These are phyloP conservation scores for Gerris lacustris DNA, from an alignment of 2,888 invertebrate species.

Conservation along the genomic window DNA sequence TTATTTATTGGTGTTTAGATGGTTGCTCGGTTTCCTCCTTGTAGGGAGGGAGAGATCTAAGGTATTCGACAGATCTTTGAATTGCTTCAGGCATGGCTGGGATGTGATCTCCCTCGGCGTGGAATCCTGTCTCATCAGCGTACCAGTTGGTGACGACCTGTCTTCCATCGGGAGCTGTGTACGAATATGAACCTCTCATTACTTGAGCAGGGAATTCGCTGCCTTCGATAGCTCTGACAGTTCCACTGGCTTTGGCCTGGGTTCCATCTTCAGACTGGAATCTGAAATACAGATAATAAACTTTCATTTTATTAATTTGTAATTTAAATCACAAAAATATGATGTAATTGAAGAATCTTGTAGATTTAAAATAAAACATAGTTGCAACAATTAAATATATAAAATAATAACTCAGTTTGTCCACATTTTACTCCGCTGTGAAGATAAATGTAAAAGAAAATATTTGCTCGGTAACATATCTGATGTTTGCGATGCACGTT, in stretches of 20 bases:
- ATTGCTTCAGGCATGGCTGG: slow-evolving; percentile 47
- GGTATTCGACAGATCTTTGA: slow-evolving; percentile 32
- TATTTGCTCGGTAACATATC: too few species aligned
- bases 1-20: too few species aligned
- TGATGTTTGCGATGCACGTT: too few species aligned
- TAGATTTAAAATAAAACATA: too few species aligned
- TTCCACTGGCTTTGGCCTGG: slow-evolving; percentile 37
- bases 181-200: slow-evolving; percentile 62
- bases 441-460: too few species aligned
- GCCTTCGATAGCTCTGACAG: slow-evolving; percentile 44
- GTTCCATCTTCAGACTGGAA: slow-evolving; percentile 42
- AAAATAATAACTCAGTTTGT: too few species aligned
- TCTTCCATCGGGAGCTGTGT: slow-evolving; percentile 53
- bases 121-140: slow-evolving; percentile 59
- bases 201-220: slow-evolving; percentile 38
- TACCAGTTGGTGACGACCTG: slow-evolving; percentile 45
- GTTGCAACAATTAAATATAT: too few species aligned
- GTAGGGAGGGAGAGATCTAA: slow-evolving; percentile 6
- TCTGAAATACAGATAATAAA: slow-evolving; percentile 26
- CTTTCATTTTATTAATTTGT: too few species aligned
- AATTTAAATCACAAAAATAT: too few species aligned
- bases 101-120: slow-evolving; percentile 43
- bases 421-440: too few species aligned
- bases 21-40: neutral
- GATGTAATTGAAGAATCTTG: too few species aligned